These are phyloP conservation scores for Sandelia bainsii DNA, from an alignment of 2,797 vertebrate species.

Conservation along the genomic window DNA sequence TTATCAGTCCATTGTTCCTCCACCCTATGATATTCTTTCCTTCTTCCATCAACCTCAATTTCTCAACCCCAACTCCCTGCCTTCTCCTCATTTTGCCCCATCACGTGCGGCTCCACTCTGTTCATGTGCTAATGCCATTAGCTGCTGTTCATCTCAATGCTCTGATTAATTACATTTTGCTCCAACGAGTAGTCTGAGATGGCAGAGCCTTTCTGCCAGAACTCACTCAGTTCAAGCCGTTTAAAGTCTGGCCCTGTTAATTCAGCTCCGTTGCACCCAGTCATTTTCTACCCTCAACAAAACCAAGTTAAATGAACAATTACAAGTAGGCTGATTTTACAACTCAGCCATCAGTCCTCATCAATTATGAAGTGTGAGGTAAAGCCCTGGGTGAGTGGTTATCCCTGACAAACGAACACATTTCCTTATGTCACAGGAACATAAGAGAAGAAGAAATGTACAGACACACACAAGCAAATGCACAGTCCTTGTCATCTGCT, in stretches of 20 bases:
- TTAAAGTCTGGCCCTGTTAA: conserved; percentile 19
- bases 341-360: conserved; percentile 35
- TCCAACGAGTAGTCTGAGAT: conserved; percentile 13
- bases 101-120: conserved; percentile 18
- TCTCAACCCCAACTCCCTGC: neutral
- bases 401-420: conserved; percentile 17
- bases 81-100: neutral
- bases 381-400: conserved; percentile 35
- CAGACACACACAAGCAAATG: neutral
- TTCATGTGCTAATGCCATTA: conserved; percentile 31
- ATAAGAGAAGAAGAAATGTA: no score
- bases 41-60: conserved; percentile 17
- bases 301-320: conserved; percentile 49
- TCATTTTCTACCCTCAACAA: conserved; percentile 14
- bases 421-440: conserved; percentile 7
- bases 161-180: conserved; percentile 32
- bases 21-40: neutral
- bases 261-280: neutral
- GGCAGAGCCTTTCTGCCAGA: neutral
- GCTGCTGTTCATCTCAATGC: conserved; percentile 28
- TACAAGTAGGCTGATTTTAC: conserved; percentile 24
- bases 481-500: conserved; percentile 36
- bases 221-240: conserved; percentile 6
- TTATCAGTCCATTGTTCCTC: neutral
- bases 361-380: conserved; percentile 33